Conservation (phyloP, 2,113 vertebrate species). For the Carollia perspicillata region DNA sequence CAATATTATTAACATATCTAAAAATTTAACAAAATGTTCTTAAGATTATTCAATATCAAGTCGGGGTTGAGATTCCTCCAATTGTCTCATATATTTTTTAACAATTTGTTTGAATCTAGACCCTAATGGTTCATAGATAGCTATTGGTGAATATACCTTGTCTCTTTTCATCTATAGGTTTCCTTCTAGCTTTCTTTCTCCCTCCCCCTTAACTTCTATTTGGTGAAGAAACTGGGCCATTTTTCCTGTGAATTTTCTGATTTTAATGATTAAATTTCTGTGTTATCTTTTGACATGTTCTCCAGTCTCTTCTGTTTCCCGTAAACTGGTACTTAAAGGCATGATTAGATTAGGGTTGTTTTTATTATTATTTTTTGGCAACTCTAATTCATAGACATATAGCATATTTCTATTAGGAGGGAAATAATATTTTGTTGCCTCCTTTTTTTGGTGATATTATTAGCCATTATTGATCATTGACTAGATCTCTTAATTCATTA, state of each 20-base stretch:
- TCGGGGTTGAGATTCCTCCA: constrained; percentile 8
- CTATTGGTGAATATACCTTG: not conserved
- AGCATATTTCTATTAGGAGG: not conserved
- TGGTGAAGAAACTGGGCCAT: constrained; percentile 43
- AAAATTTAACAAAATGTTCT: not conserved
- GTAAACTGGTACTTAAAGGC: constrained; percentile 17
- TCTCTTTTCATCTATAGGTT: constrained; percentile 15
- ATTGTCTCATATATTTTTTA: not conserved
- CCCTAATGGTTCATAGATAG: not conserved
- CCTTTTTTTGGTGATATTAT: not conserved
- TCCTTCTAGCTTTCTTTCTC: not conserved
- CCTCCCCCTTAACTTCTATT: not conserved
- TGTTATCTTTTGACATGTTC: not conserved
- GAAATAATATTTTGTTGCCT: not conserved
- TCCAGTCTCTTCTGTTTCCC: constrained; percentile 9
- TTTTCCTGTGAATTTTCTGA: constrained; percentile 39
- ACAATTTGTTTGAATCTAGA: not conserved
- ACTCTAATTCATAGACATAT: not conserved
- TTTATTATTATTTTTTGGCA: not conserved
- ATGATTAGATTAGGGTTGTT: not conserved
- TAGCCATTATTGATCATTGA: constrained; percentile 20
- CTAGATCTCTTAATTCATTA: constrained; percentile 30
- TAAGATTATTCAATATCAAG: not conserved
- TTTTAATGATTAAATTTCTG: constrained; percentile 51
- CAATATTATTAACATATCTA: not conserved